These are phyloP conservation scores for Amphimallon solstitiale DNA, from an alignment of 2,888 invertebrate species.

Conservation along the genomic window DNA sequence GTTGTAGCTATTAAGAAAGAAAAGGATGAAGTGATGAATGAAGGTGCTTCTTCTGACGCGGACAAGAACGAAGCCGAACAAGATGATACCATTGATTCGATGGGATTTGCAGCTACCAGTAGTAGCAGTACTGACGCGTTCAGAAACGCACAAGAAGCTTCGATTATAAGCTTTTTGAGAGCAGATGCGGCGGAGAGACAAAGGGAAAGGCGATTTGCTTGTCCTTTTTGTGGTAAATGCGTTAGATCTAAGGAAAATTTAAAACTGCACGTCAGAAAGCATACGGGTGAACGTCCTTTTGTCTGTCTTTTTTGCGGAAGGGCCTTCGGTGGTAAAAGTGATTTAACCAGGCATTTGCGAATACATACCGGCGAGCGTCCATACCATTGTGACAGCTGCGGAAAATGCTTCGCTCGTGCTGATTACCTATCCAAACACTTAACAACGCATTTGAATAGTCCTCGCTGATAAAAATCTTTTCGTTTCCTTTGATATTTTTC, in stretches of 20 bases:
- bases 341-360: slow-evolving; percentile 84
- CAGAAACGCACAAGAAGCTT: slow-evolving; percentile 68
- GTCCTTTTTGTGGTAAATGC: slow-evolving; percentile 90
- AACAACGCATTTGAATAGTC: slow-evolving; percentile 87
- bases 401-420: slow-evolving; percentile 90
- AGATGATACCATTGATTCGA: slow-evolving; percentile 80
- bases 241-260: slow-evolving; percentile 89
- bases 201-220: slow-evolving; percentile 82
- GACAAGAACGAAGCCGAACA: slow-evolving; percentile 66
- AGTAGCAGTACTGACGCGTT: slow-evolving; percentile 63
- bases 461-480: slow-evolving; percentile 61
- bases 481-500: neutral
- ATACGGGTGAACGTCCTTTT: slow-evolving; percentile 89
- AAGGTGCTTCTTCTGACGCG: slow-evolving; percentile 53
- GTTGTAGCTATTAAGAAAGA: slow-evolving; percentile 50
- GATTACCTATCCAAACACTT: slow-evolving; percentile 92
- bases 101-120: slow-evolving; percentile 61
- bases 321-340: slow-evolving; percentile 89
- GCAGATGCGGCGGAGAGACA: slow-evolving; percentile 71
- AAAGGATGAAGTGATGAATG: slow-evolving; percentile 52
- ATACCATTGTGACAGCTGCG: slow-evolving; percentile 92
- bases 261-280: slow-evolving; percentile 87
- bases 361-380: slow-evolving; percentile 91
- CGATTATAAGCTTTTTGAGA: slow-evolving; percentile 74
- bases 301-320: slow-evolving; percentile 90